Percentiles rank a stretch among this genome's conserved stretches.
Evolutionary conservation across 2,797 vertebrate genomes (phyloP).

Genomic region (Cyclura pinguis): DNA sequence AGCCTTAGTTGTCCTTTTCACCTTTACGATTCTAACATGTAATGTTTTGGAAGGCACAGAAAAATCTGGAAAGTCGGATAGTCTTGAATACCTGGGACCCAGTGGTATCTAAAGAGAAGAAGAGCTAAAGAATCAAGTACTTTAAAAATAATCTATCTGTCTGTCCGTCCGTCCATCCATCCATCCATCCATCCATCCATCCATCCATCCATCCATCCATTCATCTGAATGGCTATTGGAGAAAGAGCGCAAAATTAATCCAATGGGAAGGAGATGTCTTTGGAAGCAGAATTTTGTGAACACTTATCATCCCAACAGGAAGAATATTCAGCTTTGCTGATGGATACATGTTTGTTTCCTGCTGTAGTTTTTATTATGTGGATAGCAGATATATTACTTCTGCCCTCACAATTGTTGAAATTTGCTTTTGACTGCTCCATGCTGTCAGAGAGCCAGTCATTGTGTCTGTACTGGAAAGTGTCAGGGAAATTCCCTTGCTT

Average conservation of each 20-base stretch:
- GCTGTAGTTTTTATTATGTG: neutral
- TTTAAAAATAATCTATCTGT: no score
- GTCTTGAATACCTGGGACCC: neutral
- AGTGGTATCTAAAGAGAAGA: neutral
- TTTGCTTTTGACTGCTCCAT: neutral
- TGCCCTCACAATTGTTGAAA: conserved; percentile 7
- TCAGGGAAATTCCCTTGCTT: conserved; percentile 21
- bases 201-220: no score
- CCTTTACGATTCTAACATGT: no score
- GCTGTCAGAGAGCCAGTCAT: conserved; percentile 17
- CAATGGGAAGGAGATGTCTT: neutral
- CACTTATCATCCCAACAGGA: neutral
- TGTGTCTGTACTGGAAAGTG: conserved; percentile 10
- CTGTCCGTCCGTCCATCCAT: no score
- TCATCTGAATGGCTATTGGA: neutral
- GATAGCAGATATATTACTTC: neutral
- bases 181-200: no score
- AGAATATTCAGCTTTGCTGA: neutral
- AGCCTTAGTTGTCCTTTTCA: no score
- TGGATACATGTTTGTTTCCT: neutral
- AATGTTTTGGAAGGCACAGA: neutral
- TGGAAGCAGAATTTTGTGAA: neutral
- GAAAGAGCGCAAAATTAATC: neutral
- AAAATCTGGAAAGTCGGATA: neutral
- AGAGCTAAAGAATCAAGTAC: neutral